Evolutionary conservation across 2,113 vertebrate species (phyloP).

Genomic region (Procavia capensis): DNA sequence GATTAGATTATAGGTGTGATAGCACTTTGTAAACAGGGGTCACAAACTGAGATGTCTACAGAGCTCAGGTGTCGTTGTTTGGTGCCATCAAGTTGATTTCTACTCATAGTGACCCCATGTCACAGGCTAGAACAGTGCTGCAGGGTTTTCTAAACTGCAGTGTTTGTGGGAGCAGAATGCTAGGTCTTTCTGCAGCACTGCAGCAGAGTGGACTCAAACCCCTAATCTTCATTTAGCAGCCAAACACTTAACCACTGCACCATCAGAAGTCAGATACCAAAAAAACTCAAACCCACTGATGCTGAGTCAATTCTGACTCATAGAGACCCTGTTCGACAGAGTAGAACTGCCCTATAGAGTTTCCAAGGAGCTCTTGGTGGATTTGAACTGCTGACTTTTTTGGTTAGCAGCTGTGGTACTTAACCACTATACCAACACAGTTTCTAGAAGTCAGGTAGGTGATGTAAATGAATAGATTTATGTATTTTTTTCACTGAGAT

Average conservation of each 20-base stretch:
- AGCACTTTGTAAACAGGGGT: slow-evolving; percentile 30
- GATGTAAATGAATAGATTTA: slow-evolving; percentile 1
- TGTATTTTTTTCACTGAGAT: not conserved
- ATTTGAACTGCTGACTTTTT: no score
- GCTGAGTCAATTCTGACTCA: no score
- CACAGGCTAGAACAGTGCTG: not conserved
- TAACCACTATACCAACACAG: no score
- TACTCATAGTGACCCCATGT: not conserved
- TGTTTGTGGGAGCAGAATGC: not conserved
- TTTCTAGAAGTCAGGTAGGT: not conserved
- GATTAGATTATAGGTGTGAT: slow-evolving; percentile 8
- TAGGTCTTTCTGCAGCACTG: not conserved
- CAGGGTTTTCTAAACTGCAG: not conserved
- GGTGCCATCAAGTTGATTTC: not conserved
- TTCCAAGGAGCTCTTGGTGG: no score
- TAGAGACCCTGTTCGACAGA: no score
- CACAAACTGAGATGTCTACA: not conserved
- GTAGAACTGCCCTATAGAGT: no score
- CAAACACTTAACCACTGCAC: not conserved
- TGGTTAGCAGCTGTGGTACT: no score
- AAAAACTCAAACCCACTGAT: no score
- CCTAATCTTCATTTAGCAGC: not conserved
- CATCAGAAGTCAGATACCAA: not conserved
- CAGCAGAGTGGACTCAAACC: not conserved
- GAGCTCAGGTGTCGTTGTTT: not conserved